These are phyloP conservation scores for Hesperia comma DNA, from an alignment of 2,888 invertebrate genomes.

Conservation along the genomic window DNA sequence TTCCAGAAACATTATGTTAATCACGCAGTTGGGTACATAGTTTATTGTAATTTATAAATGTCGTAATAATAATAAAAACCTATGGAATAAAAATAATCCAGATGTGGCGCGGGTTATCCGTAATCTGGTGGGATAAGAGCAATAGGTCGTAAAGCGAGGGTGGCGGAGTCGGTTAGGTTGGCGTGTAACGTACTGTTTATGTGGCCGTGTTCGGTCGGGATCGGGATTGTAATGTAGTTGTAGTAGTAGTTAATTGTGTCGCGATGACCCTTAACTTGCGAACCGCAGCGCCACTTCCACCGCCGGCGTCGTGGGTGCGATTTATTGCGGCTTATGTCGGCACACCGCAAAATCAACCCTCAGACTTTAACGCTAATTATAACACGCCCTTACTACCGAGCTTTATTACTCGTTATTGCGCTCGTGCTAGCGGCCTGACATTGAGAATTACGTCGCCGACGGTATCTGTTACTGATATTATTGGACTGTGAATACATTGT, in stretches of 20 bases:
- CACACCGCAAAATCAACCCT: conserved; percentile 56
- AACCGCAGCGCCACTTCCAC: conserved; percentile 59
- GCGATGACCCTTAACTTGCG: conserved; percentile 75
- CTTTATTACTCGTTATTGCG: conserved; percentile 37
- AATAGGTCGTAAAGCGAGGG: conserved; percentile 59
- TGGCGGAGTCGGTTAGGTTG: conserved; percentile 42
- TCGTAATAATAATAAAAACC: conserved; percentile 34
- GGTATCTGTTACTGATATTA: conserved; percentile 34
- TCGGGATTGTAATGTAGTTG: conserved; percentile 66
- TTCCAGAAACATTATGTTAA: conserved; percentile 83
- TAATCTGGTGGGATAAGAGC: conserved; percentile 38
- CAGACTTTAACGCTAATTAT: conserved; percentile 63
- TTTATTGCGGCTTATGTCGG: conserved; percentile 69
- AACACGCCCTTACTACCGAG: conserved; percentile 48
- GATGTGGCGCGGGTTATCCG: conserved; percentile 14
- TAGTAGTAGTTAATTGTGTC: conserved; percentile 66
- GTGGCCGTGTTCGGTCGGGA: conserved; percentile 45
- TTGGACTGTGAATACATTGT: conserved; percentile 30
- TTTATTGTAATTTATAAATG: conserved; percentile 60
- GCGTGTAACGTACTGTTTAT: conserved; percentile 11
- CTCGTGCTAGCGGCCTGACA: conserved; percentile 22
- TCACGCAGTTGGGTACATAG: conserved; percentile 76
- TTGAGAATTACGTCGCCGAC: conserved; percentile 23
- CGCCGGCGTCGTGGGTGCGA: conserved; percentile 63
- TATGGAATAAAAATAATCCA: conserved; percentile 32